These are phyloP conservation scores for Ormyrus rosae DNA, from an alignment of 2,888 invertebrate genomes.

Conservation along the genomic window DNA sequence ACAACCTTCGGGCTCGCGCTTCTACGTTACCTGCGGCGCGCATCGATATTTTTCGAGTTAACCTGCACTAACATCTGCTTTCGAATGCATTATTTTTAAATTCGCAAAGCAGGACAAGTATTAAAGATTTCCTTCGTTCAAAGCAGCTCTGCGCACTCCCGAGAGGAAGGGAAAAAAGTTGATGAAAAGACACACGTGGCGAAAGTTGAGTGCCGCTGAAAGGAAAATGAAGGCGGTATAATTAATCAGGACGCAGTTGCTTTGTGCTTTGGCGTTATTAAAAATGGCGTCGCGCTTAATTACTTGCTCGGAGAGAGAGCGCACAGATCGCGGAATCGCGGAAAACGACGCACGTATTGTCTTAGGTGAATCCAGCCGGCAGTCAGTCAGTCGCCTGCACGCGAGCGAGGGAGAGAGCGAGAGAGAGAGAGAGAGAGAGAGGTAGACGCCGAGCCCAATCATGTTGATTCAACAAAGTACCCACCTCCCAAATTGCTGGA, in stretches of 20 bases:
- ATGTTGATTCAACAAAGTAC: slow-evolving; percentile 76
- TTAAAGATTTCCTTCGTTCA: too few species aligned
- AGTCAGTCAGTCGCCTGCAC: neutral
- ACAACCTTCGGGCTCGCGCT: slow-evolving; percentile 7
- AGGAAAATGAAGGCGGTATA: slow-evolving; percentile 43
- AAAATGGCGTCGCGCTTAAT: slow-evolving; percentile 16
- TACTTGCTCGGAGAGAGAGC: neutral
- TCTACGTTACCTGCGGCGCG: neutral
- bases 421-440: neutral
- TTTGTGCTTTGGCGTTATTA: slow-evolving; percentile 20
- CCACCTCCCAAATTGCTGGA: slow-evolving; percentile 75
- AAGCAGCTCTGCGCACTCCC: too few species aligned
- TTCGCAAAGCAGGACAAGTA: too few species aligned
- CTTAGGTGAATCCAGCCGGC: slow-evolving; percentile 22
- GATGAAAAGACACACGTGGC: slow-evolving; percentile 46
- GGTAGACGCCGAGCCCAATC: slow-evolving; percentile 72
- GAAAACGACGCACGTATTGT: slow-evolving; percentile 44
- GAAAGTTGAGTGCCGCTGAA: slow-evolving; percentile 26
- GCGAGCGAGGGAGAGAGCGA: neutral
- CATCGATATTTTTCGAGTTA: neutral
- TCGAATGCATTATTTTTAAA: too few species aligned
- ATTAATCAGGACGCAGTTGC: slow-evolving; percentile 25
- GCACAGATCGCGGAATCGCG: neutral
- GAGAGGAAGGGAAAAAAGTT: slow-evolving; percentile 38
- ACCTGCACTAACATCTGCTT: too few species aligned